Percentiles rank a stretch among this genome's conserved stretches.
Evolutionary conservation across 2,888 invertebrate genomes (phyloP).

Genomic region (Habroteleia sp.): DNA sequence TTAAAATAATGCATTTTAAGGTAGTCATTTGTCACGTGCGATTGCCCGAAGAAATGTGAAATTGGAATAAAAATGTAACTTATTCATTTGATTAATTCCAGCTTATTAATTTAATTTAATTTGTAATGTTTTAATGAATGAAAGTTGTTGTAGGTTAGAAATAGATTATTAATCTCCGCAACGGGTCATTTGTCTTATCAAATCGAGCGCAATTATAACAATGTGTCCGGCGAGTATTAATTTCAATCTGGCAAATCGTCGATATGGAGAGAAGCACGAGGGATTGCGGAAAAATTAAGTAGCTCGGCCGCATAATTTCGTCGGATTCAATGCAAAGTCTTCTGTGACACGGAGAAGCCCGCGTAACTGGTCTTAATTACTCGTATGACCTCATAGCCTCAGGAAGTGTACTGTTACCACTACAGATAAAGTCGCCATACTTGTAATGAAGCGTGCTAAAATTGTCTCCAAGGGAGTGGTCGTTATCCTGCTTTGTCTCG

Average conservation of each 20-base stretch:
- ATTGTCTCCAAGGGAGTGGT: conserved; percentile 66
- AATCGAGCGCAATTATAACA: no score
- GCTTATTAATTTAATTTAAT: no score
- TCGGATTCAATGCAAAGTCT: conserved; percentile 54
- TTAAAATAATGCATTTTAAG: no score
- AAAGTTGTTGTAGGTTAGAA: no score
- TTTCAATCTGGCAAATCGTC: background rate
- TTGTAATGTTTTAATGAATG: no score
- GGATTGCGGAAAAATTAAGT: conserved; percentile 31
- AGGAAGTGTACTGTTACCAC: conserved; percentile 76
- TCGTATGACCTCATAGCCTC: conserved; percentile 80
- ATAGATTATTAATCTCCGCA: no score
- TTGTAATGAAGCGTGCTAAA: conserved; percentile 38
- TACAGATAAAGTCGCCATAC: conserved; percentile 71
- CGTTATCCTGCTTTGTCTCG: no score
- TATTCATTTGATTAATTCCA: no score
- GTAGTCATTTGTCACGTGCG: no score
- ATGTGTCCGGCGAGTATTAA: background rate
- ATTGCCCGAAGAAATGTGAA: no score
- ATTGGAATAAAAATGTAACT: no score
- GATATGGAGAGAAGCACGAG: background rate
- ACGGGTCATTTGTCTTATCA: no score
- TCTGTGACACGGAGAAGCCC: conserved; percentile 69
- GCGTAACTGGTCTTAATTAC: conserved; percentile 80
- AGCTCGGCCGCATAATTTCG: conserved; percentile 60